Base-by-base conservation (phyloP, 2,888 invertebrate genomes). In the Drosophila limbata region DNA sequence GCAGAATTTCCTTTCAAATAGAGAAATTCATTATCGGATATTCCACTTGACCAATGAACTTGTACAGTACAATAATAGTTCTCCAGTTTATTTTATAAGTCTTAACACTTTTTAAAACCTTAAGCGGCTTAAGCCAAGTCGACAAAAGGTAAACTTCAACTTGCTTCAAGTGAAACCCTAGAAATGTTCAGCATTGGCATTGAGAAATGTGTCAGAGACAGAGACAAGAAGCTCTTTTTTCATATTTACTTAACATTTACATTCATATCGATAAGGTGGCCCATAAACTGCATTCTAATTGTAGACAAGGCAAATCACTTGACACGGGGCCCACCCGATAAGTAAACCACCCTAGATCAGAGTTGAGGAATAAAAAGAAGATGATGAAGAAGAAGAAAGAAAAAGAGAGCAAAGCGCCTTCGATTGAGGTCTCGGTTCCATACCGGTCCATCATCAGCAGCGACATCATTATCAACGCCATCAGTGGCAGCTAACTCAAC, bases 391-490 rank as follows among this genome's bases (percentile, higher is more conserved):
- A 19, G 19, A 11, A 19, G 13, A 2, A 21, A 17, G 8, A 13
- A 21, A 21, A 42, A 44, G 45, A 17, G 11, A 56, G 57, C 25
- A 48, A 64, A 47, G 67, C 68, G 64, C 69, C 63, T 59, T 61
- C 51, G 47, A 40, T 45, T 67, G 67, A 71, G 73, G 61, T 81
- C 88, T 83, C 66, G 73, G 73, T 68, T 73, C 31, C 78, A 81
- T 72, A 64, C 74, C 84, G 77, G 86, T 86, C 88, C 83, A 88
- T 84, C 83, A 84, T 86, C 83, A 78, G 70, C 86, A 86, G 73
- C 83, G 75, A 84, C 83, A 84, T 84, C 89, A 84, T 84, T 84
- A 84, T 84, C 83, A 88, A 86, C 89, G 89, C 89, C 83, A 84
- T 84, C 89, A 71, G 69, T 50, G 78, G 77, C 78, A 59, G 79